Conservation (phyloP, 2,888 invertebrate species). For the Drosophila barbarae region DNA sequence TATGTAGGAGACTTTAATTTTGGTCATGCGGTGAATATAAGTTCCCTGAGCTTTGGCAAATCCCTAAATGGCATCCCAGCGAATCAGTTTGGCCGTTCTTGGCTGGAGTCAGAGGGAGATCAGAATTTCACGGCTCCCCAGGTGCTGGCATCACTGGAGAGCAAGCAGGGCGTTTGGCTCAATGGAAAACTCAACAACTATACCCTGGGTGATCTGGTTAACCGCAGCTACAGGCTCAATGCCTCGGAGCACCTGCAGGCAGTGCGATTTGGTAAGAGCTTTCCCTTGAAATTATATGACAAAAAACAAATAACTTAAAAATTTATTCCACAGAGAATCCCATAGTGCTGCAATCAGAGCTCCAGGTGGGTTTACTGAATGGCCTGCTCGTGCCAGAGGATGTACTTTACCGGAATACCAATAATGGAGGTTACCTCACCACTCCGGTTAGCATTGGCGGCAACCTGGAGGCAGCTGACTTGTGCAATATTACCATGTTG, state of each 20-base stretch:
- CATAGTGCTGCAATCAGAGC: conserved; percentile 57
- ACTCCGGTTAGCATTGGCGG: conserved; percentile 52
- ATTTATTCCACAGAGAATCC: conserved; percentile 63
- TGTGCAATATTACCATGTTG: conserved; percentile 56
- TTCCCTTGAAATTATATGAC: no score
- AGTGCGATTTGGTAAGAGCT: conserved; percentile 79
- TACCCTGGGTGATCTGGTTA: conserved; percentile 78
- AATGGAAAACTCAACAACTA: conserved; percentile 79
- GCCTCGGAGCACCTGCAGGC: conserved; percentile 79
- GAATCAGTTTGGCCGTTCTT: conserved; percentile 78
- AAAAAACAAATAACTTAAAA: not conserved
- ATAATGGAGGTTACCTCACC: conserved; percentile 58
- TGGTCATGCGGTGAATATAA: conserved; percentile 72
- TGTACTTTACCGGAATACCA: conserved; percentile 74
- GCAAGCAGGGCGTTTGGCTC: conserved; percentile 57
- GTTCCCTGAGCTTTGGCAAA: conserved; percentile 78
- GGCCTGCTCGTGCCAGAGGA: conserved; percentile 80
- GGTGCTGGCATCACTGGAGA: conserved; percentile 57
- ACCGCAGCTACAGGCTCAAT: conserved; percentile 81
- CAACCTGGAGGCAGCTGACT: conserved; percentile 46
- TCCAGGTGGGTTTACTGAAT: conserved; percentile 74
- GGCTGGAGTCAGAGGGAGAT: conserved; percentile 76
- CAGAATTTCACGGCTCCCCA: conserved; percentile 77
- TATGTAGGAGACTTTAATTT: conserved; percentile 75
- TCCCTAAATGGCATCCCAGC: conserved; percentile 79